Conservation (phyloP, 2,113 vertebrate genomes). For the Atrichornis clamosus region DNA sequence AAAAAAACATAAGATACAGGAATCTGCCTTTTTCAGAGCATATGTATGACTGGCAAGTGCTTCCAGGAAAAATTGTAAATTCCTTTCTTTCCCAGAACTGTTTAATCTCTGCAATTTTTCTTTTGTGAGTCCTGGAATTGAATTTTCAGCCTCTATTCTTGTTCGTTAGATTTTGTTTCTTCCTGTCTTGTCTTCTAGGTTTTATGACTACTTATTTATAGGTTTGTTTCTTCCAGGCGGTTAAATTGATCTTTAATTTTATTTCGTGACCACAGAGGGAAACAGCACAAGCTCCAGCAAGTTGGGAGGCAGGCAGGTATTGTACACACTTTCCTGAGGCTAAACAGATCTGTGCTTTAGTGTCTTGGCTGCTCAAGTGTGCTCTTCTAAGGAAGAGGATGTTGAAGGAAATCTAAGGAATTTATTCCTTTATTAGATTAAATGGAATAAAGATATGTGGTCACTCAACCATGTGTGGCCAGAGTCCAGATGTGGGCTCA, state of each 20-base stretch:
- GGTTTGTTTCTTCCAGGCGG: conserved; percentile 51
- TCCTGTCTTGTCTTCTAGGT: conserved; percentile 42
- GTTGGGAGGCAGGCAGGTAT: conserved; percentile 31
- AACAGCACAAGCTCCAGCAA: conserved; percentile 45
- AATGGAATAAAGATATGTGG: not conserved
- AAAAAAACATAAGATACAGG: not conserved
- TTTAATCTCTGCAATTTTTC: not conserved
- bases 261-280: conserved; percentile 50
- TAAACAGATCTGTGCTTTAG: conserved; percentile 22
- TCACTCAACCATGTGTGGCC: accelerated
- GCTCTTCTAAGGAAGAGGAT: not conserved
- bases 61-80: not conserved
- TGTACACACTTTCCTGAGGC: conserved; percentile 18
- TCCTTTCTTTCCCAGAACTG: not conserved
- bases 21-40: not conserved
- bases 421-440: not conserved
- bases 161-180: not conserved
- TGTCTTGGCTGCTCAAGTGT: not conserved
- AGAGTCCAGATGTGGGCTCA: not conserved
- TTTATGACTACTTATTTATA: conserved; percentile 59
- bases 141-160: not conserved
- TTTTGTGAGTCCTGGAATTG: not conserved
- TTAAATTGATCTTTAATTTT: conserved; percentile 64
- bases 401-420: not conserved
- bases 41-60: not conserved